Base-by-base conservation (phyloP, 2,113 vertebrate genomes). In the Ia io region DNA sequence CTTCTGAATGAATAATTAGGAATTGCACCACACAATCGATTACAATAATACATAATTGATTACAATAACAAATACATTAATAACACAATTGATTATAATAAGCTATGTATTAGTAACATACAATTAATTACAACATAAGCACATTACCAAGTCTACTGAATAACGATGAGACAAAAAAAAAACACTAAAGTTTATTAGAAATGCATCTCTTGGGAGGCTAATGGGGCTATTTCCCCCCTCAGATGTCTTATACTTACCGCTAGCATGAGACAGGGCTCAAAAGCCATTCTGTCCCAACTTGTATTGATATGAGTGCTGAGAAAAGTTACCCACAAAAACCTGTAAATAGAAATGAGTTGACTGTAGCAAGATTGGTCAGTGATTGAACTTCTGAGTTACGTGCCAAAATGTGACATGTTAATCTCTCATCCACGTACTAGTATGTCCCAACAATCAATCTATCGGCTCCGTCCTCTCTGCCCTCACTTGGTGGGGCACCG, bases 61-160 rank as follows among this genome's bases (percentile, higher is more conserved):
- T 67, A 93, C 32, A 69, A 71, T 61, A 87, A 49, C 25, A 90
- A 86, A 40, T 14, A 16, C 35, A 78, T 95, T 94, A 86, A 3
- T 8, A 67, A 40, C 25, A 17, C 30, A 67, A 76, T 56, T 67
- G 71, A 89, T 93, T 93, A 71, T 25, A n/a, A 74, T 88, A 63
- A 85, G 56, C 32, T 5, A 3, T 86, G 87, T 90, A 23, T 69
- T 92, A 85, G 67, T 95, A 82, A 84, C 14, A 51, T 40, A 59
- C 42, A 92, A 92, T 61, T 96, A 90, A 95, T 84, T 84, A 93
- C 84, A 89, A 94, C 88, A 53, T 88, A 56, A 93, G 37, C 16
- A 80, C 47, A 88, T 95, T 94, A 86, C 9, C 86, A 70, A 61
- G 85, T n/a, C 23, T 94, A 65, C 79, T 89, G 56, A 93, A 79